A percentile compares a stretch with the other conserved stretches of the same genome.
Evolutionary conservation across 1,140 invertebrate genomes (phyloP).

Genomic region (Teleogryllus occipitalis): DNA sequence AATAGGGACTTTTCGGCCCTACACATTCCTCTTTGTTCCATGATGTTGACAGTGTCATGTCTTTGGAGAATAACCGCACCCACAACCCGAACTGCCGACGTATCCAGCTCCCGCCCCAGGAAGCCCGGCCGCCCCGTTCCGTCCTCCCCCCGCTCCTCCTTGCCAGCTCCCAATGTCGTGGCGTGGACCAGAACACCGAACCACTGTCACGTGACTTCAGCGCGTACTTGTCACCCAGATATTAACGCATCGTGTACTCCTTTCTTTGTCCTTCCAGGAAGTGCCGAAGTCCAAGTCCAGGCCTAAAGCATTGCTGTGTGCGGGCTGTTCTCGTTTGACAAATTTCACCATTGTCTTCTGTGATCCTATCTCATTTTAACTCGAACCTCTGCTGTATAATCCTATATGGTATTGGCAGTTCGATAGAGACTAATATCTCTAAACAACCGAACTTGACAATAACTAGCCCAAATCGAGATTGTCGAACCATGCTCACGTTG

Average conservation of each 20-base stretch:
- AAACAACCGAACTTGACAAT: background rate
- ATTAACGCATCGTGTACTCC: background rate
- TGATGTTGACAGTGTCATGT: too few relatives aligned
- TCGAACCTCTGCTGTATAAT: background rate
- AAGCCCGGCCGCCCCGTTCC: too few relatives aligned
- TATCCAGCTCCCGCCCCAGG: too few relatives aligned
- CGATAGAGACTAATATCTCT: background rate
- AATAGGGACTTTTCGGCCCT: too few relatives aligned
- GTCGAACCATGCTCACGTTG: background rate
- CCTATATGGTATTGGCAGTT: background rate
- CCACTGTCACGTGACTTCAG: too few relatives aligned
- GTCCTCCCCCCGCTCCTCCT: too few relatives aligned
- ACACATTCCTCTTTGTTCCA: too few relatives aligned
- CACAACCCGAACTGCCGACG: too few relatives aligned
- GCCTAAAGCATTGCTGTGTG: slow-evolving; percentile 1
- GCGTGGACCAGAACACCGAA: too few relatives aligned
- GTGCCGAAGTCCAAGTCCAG: background rate
- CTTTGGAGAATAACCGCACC: too few relatives aligned
- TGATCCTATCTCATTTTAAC: background rate
- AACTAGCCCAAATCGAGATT: background rate
- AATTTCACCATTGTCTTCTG: background rate
- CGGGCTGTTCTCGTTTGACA: background rate
- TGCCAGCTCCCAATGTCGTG: too few relatives aligned
- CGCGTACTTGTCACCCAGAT: background rate
- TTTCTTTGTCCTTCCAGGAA: background rate